Evolutionary conservation across 2,113 vertebrate genomes (phyloP).

Genomic region (Aviceda subcristata): DNA sequence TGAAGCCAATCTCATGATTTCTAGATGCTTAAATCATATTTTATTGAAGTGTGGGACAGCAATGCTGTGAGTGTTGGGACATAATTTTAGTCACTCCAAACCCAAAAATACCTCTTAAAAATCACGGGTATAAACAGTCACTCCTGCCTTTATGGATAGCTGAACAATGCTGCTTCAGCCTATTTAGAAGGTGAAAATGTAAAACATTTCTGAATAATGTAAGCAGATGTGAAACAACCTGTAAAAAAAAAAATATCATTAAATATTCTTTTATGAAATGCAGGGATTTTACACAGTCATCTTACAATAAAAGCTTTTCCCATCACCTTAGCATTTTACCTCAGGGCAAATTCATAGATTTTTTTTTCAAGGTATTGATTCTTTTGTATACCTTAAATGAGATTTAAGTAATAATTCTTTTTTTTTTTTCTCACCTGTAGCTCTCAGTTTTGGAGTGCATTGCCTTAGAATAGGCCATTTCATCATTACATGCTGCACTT

Average conservation of each 20-base stretch:
- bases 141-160: background rate
- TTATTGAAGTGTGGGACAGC: background rate
- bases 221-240: background rate
- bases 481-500: background rate
- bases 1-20: background rate
- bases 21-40: background rate
- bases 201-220: background rate
- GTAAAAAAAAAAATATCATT: background rate
- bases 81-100: background rate
- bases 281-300: background rate
- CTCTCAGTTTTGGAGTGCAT: background rate
- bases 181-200: background rate
- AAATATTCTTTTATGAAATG: background rate
- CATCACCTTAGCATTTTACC: constrained; percentile 35
- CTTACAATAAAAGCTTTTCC: constrained; percentile 16
- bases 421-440: background rate
- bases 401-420: constrained; percentile 3
- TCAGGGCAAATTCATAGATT: constrained; percentile 28
- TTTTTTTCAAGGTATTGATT: constrained; percentile 34
- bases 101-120: background rate
- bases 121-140: background rate
- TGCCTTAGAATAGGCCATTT: background rate
- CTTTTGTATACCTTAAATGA: constrained; percentile 23
- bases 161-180: background rate
- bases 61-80: background rate